A percentile compares a stretch with the other conserved stretches of the same genome.
These are phyloP conservation scores for Limnothrissa miodon DNA, from an alignment of 2,113 vertebrate genomes.

Conservation along the genomic window DNA sequence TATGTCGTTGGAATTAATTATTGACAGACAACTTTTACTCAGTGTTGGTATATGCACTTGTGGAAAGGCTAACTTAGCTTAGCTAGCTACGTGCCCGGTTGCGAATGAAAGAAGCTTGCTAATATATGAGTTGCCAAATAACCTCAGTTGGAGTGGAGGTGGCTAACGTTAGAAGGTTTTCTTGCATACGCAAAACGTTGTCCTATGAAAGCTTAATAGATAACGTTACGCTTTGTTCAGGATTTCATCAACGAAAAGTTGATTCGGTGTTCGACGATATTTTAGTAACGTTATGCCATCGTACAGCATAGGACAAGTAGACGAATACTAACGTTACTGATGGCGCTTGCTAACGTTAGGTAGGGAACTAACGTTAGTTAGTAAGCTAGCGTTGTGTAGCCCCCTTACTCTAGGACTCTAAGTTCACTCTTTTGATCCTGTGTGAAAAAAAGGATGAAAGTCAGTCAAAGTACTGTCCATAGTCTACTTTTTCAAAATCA, in stretches of 20 bases:
- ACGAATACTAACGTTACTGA: background rate
- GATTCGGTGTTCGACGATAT: background rate
- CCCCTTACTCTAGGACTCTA: background rate
- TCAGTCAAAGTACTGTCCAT: background rate
- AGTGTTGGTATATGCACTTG: background rate
- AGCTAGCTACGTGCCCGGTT: conserved; percentile 16
- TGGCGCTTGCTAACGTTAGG: background rate
- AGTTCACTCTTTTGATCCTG: no score
- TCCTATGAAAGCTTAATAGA: background rate
- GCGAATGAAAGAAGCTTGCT: background rate
- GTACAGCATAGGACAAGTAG: background rate
- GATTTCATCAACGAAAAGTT: background rate
- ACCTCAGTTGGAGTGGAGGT: conserved; percentile 21
- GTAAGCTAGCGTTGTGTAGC: background rate
- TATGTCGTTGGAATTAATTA: background rate
- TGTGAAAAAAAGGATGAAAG: no score
- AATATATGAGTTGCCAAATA: background rate
- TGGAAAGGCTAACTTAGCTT: background rate
- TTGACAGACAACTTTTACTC: background rate
- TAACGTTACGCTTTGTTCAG: background rate
- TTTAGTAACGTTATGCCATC: background rate
- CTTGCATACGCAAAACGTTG: conserved; percentile 44
- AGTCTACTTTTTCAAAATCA: no score
- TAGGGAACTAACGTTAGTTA: background rate
- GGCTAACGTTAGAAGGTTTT: conserved; percentile 42